Conservation (phyloP, 2,888 invertebrate species). For the Biston stratarius region DNA sequence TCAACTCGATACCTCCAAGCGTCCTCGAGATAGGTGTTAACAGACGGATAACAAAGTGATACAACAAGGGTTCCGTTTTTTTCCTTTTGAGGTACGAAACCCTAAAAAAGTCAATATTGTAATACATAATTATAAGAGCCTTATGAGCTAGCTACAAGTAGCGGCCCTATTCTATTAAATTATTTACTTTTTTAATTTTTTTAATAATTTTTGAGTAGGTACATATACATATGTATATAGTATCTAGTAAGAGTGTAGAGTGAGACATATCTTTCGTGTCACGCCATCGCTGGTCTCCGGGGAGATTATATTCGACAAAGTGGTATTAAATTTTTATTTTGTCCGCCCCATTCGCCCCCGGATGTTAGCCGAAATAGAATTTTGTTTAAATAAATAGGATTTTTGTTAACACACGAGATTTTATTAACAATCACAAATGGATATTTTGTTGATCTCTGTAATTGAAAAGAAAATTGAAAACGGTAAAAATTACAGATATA, state of each 20-base stretch:
- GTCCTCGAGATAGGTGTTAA: no score
- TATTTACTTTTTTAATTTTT: neutral
- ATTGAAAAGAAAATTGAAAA: constrained; percentile 13
- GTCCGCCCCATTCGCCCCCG: constrained; percentile 20
- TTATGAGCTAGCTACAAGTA: no score
- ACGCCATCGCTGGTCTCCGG: constrained; percentile 1
- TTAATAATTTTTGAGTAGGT: no score
- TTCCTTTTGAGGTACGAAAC: no score
- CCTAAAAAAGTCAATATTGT: no score
- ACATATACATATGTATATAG: neutral
- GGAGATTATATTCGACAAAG: constrained; percentile 30
- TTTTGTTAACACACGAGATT: constrained; percentile 20
- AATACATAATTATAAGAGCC: no score
- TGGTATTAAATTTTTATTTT: constrained; percentile 32
- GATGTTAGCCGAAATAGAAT: constrained; percentile 29
- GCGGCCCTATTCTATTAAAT: no score
- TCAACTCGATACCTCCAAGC: no score
- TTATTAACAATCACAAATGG: constrained; percentile 8
- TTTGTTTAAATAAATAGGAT: constrained; percentile 25
- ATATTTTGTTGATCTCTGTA: constrained; percentile 10
- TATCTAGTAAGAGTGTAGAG: neutral
- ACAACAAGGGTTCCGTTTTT: no score
- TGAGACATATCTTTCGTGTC: constrained; percentile 11
- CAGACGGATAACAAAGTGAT: no score
- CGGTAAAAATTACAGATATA: neutral